Percentiles rank a stretch among this genome's conserved stretches.
These are phyloP conservation scores for Hyles vespertilio DNA, from an alignment of 1,140 invertebrate genomes.

Conservation along the genomic window DNA sequence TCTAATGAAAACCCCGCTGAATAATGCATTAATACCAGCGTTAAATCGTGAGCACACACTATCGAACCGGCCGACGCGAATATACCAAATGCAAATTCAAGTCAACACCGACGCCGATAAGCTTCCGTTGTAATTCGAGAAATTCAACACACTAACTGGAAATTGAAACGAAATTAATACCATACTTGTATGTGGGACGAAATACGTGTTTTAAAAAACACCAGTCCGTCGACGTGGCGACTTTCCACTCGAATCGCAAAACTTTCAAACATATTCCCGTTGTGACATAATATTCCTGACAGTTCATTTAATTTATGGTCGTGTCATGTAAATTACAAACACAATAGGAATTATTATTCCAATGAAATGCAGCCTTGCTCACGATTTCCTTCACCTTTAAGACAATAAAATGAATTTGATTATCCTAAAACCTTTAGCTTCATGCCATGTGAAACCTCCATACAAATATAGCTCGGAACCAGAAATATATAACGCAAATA, in stretches of 20 bases:
- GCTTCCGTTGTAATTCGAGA: conserved; percentile 58
- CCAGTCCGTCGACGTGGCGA: not conserved
- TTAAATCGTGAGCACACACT: conserved; percentile 73
- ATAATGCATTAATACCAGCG: conserved; percentile 75
- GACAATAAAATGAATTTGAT: too few species aligned
- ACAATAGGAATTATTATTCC: too few species aligned
- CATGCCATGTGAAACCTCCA: too few species aligned
- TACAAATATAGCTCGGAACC: too few species aligned
- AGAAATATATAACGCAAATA: too few species aligned
- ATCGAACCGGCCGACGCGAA: conserved; percentile 59
- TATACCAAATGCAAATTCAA: conserved; percentile 71
- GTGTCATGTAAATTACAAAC: too few species aligned
- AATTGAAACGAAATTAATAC: conserved; percentile 30
- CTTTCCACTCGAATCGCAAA: not conserved
- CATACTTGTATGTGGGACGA: conserved; percentile 6
- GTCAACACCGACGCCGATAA: conserved; percentile 61
- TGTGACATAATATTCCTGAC: too few species aligned
- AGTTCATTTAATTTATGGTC: too few species aligned
- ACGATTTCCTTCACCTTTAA: too few species aligned
- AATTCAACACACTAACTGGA: conserved; percentile 41
- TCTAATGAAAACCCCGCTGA: conserved; percentile 73
- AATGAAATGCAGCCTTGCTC: too few species aligned
- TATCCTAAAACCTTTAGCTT: too few species aligned
- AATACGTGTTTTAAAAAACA: conserved; percentile 13
- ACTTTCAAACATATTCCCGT: too few species aligned